A percentile compares a stretch with the other conserved stretches of the same genome.
Conservation (phyloP, 2,888 invertebrate species). For the Plebejus argus region DNA sequence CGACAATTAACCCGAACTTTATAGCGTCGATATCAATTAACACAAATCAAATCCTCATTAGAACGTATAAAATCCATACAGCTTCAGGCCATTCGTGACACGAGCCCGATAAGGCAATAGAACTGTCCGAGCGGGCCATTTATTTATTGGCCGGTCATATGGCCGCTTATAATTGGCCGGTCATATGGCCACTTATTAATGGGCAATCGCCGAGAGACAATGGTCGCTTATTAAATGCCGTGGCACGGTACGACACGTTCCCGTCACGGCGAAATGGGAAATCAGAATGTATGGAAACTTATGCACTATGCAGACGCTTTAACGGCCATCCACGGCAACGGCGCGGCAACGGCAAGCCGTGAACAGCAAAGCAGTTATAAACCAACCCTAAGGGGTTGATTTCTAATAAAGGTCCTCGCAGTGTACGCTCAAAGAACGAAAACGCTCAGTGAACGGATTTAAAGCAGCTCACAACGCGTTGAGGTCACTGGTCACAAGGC, state of each 20-base stretch:
- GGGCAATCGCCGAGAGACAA: conserved; percentile 71
- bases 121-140: conserved; percentile 57
- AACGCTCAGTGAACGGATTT: no score
- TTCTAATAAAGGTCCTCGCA: no score
- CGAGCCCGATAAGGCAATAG: conserved; percentile 71
- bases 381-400: no score
- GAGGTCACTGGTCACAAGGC: no score
- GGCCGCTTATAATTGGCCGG: conserved; percentile 13
- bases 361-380: no score
- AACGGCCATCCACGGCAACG: no score
- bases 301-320: no score
- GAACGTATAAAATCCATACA: conserved; percentile 43
- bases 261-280: no score
- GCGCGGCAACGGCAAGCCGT: no score
- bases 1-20: not conserved
- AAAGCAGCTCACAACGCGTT: no score
- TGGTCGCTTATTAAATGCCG: conserved; percentile 69
- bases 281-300: no score
- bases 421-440: no score
- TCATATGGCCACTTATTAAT: conserved; percentile 55
- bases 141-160: conserved; percentile 19
- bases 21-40: conserved; percentile 10
- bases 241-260: not conserved
- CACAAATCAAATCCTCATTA: conserved; percentile 27
- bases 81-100: conserved; percentile 64